phyloP scores from a whole-genome alignment of 2,113 vertebrate species.

The Rhinoptilus africanus region DNA sequence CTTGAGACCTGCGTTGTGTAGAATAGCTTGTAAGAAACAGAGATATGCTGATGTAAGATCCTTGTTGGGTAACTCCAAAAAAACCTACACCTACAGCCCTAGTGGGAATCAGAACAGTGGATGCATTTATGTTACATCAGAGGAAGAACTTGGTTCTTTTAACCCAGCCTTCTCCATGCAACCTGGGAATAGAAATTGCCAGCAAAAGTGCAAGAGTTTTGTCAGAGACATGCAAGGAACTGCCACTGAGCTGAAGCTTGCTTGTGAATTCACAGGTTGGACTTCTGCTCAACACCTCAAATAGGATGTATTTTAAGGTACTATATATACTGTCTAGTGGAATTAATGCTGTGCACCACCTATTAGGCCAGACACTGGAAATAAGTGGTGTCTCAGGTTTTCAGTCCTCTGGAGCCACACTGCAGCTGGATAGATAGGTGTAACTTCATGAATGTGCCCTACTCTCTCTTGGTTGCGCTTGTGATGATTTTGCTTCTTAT shows the following conservation, averaged over 20 bases:
- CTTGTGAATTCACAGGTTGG: background rate
- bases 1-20: background rate
- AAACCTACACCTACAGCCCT: background rate
- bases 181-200: background rate
- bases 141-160: background rate
- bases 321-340: background rate
- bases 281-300: background rate
- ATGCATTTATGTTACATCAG: background rate
- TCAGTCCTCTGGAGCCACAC: background rate
- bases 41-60: background rate
- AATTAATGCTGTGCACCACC: background rate
- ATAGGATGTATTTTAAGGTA: background rate
- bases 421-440: background rate
- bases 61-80: background rate
- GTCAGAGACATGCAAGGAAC: background rate
- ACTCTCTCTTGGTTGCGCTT: background rate
- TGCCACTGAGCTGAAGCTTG: background rate
- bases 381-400: background rate
- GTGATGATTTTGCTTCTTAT: background rate
- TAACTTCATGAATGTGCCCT: background rate
- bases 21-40: background rate
- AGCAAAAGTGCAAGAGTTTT: background rate
- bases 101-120: background rate
- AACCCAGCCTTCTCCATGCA: background rate
- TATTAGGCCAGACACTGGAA: background rate